Percentiles rank a stretch among this genome's conserved stretches.
Evolutionary conservation across 2,888 invertebrate species (phyloP).

Genomic region (Phyto melanocephala): DNA sequence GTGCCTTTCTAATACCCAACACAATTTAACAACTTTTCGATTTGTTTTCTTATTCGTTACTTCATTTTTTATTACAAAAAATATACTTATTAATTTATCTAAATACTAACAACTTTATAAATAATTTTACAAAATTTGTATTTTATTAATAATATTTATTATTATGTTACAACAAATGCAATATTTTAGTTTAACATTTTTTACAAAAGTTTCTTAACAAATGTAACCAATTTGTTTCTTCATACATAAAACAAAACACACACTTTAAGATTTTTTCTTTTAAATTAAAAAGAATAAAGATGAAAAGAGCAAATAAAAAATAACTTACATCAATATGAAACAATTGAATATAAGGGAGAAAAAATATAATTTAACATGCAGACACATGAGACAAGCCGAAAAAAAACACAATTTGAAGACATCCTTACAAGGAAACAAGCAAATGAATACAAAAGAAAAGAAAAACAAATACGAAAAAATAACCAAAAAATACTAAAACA

Average conservation of each 20-base stretch:
- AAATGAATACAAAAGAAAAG: not conserved
- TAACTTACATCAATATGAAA: not conserved
- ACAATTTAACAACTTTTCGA: too few species aligned
- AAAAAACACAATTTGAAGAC: constrained; percentile 21
- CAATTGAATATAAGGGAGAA: not conserved
- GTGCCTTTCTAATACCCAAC: too few species aligned
- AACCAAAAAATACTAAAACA: not conserved
- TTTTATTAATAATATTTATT: not conserved
- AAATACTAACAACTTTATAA: not conserved
- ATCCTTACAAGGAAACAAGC: constrained; percentile 12
- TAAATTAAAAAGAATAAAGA: too few species aligned
- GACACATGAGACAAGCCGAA: not conserved
- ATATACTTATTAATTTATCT: not conserved
- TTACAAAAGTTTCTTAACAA: not conserved
- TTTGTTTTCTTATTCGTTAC: too few species aligned
- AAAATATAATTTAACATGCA: constrained; percentile 52
- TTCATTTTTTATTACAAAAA: too few species aligned
- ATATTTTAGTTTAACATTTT: not conserved
- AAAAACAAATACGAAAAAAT: not conserved
- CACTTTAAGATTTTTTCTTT: too few species aligned
- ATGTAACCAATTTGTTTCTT: not conserved
- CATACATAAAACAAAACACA: too few species aligned
- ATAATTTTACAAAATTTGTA: not conserved
- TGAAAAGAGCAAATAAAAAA: not conserved
- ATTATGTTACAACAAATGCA: not conserved